Evolutionary conservation across 30 jellyfish, hydroid and myxozoan species (phyloP).

Genomic region (Sanderia malayensis): DNA sequence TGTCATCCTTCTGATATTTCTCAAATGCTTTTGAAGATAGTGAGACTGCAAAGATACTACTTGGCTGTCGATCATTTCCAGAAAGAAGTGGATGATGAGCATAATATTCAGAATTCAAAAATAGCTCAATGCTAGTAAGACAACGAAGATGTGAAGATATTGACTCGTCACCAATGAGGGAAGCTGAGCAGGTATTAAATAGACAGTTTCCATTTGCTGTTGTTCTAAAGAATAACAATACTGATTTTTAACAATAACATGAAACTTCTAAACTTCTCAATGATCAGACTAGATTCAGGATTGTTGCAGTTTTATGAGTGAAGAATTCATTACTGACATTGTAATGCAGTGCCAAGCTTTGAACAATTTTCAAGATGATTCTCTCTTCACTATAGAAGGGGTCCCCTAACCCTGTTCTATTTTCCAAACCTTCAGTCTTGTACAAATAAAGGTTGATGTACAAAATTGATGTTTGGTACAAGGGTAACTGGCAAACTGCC

Average conservation of each 20-base stretch:
- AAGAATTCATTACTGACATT: too few species aligned
- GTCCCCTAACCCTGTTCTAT: neutral
- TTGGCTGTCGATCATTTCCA: neutral
- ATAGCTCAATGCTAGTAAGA: constrained; percentile 4
- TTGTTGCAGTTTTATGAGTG: too few species aligned
- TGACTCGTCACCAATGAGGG: constrained; percentile 16
- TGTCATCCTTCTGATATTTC: constrained; percentile 10
- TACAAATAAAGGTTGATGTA: too few species aligned
- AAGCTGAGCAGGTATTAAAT: constrained; percentile 6
- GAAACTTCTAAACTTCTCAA: neutral
- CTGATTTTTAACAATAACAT: neutral
- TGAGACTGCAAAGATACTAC: constrained; percentile 22
- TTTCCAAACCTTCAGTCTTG: too few species aligned
- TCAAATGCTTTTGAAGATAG: constrained; percentile 9
- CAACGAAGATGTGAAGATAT: neutral
- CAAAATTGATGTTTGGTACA: too few species aligned
- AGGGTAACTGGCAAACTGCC: too few species aligned
- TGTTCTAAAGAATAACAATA: constrained; percentile 4
- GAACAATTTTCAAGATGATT: neutral
- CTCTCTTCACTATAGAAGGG: neutral
- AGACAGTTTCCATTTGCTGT: constrained; percentile 12
- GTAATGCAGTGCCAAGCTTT: neutral
- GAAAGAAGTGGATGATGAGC: constrained; percentile 11
- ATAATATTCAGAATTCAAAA: constrained; percentile 5
- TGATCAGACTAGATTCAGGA: neutral